phyloP scores from a whole-genome alignment of 2,113 vertebrate genomes.

The Microcebus murinus region DNA sequence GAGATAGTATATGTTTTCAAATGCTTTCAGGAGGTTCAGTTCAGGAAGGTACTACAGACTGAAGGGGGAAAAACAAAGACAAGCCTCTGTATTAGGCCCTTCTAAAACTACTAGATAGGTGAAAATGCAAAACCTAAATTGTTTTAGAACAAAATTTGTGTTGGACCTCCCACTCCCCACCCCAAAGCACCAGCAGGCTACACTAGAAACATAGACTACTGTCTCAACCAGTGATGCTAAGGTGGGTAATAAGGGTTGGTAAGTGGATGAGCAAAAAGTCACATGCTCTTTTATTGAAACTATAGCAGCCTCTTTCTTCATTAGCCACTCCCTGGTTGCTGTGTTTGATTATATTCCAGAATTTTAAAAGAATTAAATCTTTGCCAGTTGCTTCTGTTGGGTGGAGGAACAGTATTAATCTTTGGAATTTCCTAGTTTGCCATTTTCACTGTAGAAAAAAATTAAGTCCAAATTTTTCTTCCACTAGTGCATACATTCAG shows the following conservation, averaged over 20 bases:
- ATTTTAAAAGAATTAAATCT: not conserved
- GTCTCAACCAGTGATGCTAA: fast-evolving
- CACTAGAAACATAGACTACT: not conserved
- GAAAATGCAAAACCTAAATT: not conserved
- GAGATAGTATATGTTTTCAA: not conserved
- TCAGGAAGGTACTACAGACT: not conserved
- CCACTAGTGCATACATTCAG: not conserved
- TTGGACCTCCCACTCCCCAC: not conserved
- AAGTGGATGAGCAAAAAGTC: too few relatives aligned
- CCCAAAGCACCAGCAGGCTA: not conserved
- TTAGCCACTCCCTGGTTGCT: not conserved
- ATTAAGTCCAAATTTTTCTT: not conserved
- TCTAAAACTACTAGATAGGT: not conserved
- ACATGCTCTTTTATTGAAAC: not conserved
- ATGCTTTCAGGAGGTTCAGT: not conserved
- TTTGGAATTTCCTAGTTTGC: not conserved
- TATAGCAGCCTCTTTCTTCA: not conserved
- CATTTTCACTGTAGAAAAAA: not conserved
- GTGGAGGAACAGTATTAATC: fast-evolving
- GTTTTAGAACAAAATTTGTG: not conserved
- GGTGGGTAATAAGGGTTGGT: too few relatives aligned
- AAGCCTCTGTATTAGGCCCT: not conserved
- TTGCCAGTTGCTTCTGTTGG: not conserved
- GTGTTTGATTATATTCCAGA: not conserved
- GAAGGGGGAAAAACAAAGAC: not conserved